Evolutionary conservation across 2,888 invertebrate species (phyloP).

Genomic region (Gymnocheta viridis): DNA sequence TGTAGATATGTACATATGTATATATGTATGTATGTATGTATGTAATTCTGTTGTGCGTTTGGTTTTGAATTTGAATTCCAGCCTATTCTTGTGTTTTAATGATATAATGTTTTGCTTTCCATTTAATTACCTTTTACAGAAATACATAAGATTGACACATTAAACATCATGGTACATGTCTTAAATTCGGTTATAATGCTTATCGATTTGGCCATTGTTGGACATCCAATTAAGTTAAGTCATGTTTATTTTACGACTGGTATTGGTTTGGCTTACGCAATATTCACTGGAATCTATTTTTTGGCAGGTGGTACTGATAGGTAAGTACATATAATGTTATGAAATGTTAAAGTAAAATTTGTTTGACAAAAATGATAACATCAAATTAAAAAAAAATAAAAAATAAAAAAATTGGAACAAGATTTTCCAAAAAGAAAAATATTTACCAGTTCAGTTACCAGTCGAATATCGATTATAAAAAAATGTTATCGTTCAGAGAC

Average conservation of each 20-base stretch:
- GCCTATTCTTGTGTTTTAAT: neutral
- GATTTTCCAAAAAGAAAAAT: no score
- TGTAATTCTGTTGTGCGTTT: constrained; percentile 1
- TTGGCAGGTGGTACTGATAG: constrained; percentile 87
- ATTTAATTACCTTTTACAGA: constrained; percentile 73
- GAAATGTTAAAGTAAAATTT: neutral
- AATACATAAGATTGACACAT: constrained; percentile 80
- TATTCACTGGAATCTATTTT: constrained; percentile 88
- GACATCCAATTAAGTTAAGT: constrained; percentile 86
- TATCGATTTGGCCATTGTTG: constrained; percentile 86
- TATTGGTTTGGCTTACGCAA: constrained; percentile 85
- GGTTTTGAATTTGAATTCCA: constrained; percentile 3
- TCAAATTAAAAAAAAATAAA: no score
- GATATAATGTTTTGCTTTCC: neutral
- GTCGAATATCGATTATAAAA: no score
- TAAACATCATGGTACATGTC: constrained; percentile 82
- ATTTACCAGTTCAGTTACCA: no score
- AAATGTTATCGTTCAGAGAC: no score
- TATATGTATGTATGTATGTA: neutral
- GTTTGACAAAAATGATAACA: no score
- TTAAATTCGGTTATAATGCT: constrained; percentile 89
- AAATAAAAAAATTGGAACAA: neutral
- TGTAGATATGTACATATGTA: neutral
- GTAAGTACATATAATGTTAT: no score
- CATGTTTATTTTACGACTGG: constrained; percentile 84